Percentiles rank a stretch among this genome's conserved stretches.
phyloP scores from a whole-genome alignment of 2,113 vertebrate species.

The Parus major region DNA sequence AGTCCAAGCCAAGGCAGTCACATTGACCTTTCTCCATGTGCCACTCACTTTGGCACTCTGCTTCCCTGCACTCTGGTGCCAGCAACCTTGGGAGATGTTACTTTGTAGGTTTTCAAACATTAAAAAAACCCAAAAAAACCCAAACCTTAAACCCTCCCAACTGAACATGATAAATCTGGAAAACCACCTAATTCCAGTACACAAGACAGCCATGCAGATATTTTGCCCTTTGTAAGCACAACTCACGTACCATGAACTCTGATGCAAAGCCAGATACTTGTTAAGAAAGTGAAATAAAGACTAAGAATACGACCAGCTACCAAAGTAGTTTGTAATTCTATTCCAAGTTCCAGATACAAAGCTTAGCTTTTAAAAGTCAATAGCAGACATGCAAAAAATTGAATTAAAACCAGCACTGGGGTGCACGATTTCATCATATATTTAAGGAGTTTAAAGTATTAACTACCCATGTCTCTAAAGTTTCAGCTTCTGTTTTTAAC shows the following conservation, averaged over 20 bases:
- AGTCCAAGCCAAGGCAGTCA: neutral
- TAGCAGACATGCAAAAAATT: neutral
- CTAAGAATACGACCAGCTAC: neutral
- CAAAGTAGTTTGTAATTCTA: neutral
- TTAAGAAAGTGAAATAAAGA: neutral
- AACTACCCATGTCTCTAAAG: neutral
- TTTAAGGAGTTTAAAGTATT: neutral
- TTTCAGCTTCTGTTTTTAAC: neutral
- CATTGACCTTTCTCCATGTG: neutral
- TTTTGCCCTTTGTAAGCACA: neutral
- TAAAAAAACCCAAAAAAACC: neutral
- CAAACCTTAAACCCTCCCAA: neutral
- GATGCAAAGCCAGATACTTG: neutral
- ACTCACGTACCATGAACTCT: neutral
- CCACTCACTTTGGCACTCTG: neutral
- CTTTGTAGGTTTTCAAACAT: neutral
- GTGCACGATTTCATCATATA: neutral
- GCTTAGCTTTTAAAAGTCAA: neutral
- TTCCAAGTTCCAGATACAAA: neutral
- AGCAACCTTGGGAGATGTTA: neutral
- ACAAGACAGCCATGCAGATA: neutral
- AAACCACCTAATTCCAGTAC: neutral
- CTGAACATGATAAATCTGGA: neutral
- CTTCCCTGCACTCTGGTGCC: neutral
- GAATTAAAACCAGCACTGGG: neutral